A percentile compares a stretch with the other conserved stretches of the same genome.
phyloP scores from a whole-genome alignment of 2,888 invertebrate genomes.

The Latheticus oryzae region DNA sequence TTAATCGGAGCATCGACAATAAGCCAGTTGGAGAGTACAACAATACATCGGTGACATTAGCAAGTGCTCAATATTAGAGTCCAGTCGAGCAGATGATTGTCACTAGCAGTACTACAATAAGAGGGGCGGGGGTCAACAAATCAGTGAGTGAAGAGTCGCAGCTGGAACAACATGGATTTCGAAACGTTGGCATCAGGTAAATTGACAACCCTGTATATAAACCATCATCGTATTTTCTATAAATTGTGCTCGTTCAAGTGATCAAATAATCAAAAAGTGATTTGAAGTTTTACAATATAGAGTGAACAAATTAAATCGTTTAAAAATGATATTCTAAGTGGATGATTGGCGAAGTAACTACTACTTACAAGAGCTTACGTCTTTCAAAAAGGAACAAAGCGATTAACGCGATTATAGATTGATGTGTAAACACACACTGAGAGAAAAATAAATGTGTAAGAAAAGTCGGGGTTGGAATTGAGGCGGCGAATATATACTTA shows the following conservation, averaged over 20 bases:
- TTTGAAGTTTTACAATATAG: constrained; percentile 15
- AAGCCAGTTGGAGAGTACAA: constrained; percentile 40
- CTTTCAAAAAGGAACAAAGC: constrained; percentile 40
- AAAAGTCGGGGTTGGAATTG: no score
- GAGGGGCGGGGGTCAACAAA: constrained; percentile 55
- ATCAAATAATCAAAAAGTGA: constrained; percentile 16
- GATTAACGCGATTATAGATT: constrained; percentile 25
- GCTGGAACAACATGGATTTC: constrained; percentile 57
- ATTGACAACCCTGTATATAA: constrained; percentile 47
- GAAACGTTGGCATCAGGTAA: constrained; percentile 65
- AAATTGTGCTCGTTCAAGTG: neutral
- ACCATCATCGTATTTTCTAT: neutral
- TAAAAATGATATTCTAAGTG: constrained; percentile 59
- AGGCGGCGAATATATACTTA: no score
- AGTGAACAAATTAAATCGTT: constrained; percentile 55
- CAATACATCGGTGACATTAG: constrained; percentile 38
- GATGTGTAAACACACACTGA: constrained; percentile 1
- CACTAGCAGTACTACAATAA: constrained; percentile 41
- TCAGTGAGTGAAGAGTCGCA: constrained; percentile 48
- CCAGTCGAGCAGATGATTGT: constrained; percentile 55
- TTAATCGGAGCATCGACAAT: constrained; percentile 40
- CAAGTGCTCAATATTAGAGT: constrained; percentile 48
- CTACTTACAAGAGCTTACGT: constrained; percentile 41
- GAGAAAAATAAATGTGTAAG: no score
- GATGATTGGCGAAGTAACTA: constrained; percentile 58